These are phyloP conservation scores for Gyps fulvus DNA, from an alignment of 2,113 vertebrate genomes.

Conservation along the genomic window DNA sequence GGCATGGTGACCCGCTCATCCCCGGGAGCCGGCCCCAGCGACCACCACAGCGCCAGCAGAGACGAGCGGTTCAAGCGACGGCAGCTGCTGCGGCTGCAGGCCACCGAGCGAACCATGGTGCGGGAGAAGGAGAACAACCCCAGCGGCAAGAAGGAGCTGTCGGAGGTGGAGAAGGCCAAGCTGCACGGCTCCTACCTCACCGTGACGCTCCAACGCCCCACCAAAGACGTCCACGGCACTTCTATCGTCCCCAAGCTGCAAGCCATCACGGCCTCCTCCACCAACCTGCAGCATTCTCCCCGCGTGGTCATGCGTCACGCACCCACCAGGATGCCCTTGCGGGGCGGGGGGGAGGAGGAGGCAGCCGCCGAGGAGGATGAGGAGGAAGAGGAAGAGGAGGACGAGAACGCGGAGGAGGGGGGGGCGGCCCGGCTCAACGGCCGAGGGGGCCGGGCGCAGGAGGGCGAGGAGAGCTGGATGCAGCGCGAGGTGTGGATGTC, in stretches of 20 bases:
- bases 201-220: slow-evolving; percentile 89
- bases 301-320: slow-evolving; percentile 79
- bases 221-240: slow-evolving; percentile 86
- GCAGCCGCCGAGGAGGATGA: slow-evolving; percentile 69
- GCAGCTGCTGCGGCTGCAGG: slow-evolving; percentile 76
- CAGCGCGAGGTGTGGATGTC: slow-evolving; percentile 97
- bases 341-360: slow-evolving; percentile 59
- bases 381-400: slow-evolving; percentile 76
- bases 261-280: slow-evolving; percentile 84
- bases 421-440: slow-evolving; percentile 74
- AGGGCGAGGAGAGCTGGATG: slow-evolving; percentile 77
- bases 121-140: slow-evolving; percentile 89
- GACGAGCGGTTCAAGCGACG: slow-evolving; percentile 80
- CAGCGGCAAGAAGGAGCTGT: slow-evolving; percentile 86
- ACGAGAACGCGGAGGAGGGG: slow-evolving; percentile 72
- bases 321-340: slow-evolving; percentile 57
- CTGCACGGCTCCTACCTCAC: slow-evolving; percentile 84
- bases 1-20: slow-evolving; percentile 73
- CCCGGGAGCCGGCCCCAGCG: slow-evolving; percentile 74
- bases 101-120: slow-evolving; percentile 79
- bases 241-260: slow-evolving; percentile 96
- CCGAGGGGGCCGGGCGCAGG: slow-evolving; percentile 71
- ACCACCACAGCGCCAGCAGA: slow-evolving; percentile 78
- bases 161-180: slow-evolving; percentile 81
- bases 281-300: slow-evolving; percentile 82